These are phyloP conservation scores for Anas platyrhynchos DNA, from an alignment of 2,113 vertebrate species.

Conservation along the genomic window DNA sequence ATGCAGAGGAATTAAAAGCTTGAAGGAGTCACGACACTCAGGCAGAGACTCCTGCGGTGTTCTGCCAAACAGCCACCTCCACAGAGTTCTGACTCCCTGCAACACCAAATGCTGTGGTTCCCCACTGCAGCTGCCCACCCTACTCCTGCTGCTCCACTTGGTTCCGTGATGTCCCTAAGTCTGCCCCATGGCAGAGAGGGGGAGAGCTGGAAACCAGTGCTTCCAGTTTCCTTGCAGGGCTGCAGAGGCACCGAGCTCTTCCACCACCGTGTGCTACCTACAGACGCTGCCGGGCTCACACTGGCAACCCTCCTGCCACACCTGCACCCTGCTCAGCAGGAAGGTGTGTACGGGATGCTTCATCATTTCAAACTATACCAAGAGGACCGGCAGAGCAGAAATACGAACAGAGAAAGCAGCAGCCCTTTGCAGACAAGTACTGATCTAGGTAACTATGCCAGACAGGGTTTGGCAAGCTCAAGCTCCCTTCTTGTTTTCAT, in stretches of 20 bases:
- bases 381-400: neutral
- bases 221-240: neutral
- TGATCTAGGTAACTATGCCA: neutral
- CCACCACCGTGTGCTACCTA: rapidly evolving
- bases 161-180: too few relatives aligned
- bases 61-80: neutral
- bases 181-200: neutral
- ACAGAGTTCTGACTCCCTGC: neutral
- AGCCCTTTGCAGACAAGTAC: neutral
- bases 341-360: neutral
- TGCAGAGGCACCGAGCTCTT: neutral
- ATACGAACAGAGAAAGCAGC: neutral
- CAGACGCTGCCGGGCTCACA: neutral
- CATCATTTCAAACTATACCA: neutral
- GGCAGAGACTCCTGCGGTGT: neutral
- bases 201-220: neutral
- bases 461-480: neutral
- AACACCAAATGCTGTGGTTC: neutral
- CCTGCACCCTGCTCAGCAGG: neutral
- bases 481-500: neutral
- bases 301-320: neutral
- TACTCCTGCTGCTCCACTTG: neutral
- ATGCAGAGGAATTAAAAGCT: neutral
- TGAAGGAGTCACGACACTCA: neutral
- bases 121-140: neutral